Base-by-base conservation (phyloP, 2,888 invertebrate genomes). In the Ormyrus pomaceus region DNA sequence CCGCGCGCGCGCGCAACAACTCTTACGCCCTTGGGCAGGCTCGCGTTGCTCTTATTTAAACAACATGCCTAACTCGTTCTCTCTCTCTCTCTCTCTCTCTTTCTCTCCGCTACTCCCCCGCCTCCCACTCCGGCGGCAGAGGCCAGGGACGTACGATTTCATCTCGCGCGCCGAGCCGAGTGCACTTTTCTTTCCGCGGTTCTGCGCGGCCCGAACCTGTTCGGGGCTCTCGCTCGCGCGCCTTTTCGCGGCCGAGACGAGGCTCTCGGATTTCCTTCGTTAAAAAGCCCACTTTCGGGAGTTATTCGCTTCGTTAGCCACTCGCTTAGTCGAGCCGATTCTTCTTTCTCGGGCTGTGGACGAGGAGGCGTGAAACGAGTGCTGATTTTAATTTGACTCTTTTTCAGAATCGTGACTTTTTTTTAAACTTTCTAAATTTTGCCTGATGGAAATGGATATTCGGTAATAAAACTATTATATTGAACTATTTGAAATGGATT, bases 41-140 rank as follows among this genome's bases (percentile, higher is more conserved):
- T 79, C 87, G 85, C 86, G 84, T 87, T 89, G 89, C 88, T 89
- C 89, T 89, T 89, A 88, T 89, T 89, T 87, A 89, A 89, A 89
- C 88, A 88, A 87, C 89, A 89, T 89, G 88, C 89, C 89, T 86
- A 88, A 88, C 89, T 87, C 87, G 88, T 87, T 89, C 87, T 84
- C 85, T 84, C 85, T 87, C 85, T 66, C 58, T 11, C 50, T 56
- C 56, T 69, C 66, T 45, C 68, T 61, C 61, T 55, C 50, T 76
- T 51, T n/a, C 19, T 34, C 64, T 48, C 46, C 8, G 10, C 61
- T 45, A 87, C 88, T 88, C 87, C 86, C 86, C 86, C 86, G 86
- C 86, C 86, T 69, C 86, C 85, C 86, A 86, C 86, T 79, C 72
- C 62, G 68, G 19, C 11, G 62, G 34, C 59, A 48, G 51, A 51